Conservation (phyloP, 2,113 vertebrate species). For the Mastomys natalensis region DNA sequence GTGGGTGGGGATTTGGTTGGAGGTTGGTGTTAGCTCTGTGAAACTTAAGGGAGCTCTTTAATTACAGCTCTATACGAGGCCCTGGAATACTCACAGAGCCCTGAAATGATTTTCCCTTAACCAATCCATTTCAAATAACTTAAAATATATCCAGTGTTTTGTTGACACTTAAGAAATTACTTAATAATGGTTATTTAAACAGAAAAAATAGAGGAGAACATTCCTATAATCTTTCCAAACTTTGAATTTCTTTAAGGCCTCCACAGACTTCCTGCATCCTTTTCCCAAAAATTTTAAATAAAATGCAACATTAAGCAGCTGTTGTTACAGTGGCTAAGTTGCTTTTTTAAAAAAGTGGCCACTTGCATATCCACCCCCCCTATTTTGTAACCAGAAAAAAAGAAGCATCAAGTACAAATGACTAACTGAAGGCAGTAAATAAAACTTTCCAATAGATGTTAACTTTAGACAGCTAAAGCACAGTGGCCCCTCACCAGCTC, state of each 20-base stretch:
- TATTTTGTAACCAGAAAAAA: conserved; percentile 67
- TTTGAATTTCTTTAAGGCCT: conserved; percentile 57
- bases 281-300: conserved; percentile 74
- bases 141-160: conserved; percentile 62
- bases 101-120: conserved; percentile 60
- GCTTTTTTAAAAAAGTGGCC: conserved; percentile 73
- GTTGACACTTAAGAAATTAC: conserved; percentile 71
- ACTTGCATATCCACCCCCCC: conserved; percentile 3
- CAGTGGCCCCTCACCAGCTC: conserved; percentile 1
- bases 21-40: neutral
- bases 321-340: conserved; percentile 63
- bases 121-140: conserved; percentile 53
- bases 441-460: conserved; percentile 68
- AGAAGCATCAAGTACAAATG: conserved; percentile 54
- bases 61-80: neutral
- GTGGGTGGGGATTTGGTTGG: neutral
- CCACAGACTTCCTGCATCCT: conserved; percentile 56
- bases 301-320: conserved; percentile 71
- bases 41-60: neutral
- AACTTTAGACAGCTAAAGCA: conserved; percentile 57
- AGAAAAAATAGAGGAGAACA: conserved; percentile 62
- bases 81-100: neutral
- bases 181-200: conserved; percentile 74
- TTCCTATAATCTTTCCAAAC: conserved; percentile 51
- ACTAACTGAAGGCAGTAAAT: conserved; percentile 70